A percentile compares a stretch with the other conserved stretches of the same genome.
Evolutionary conservation across 2,888 invertebrate genomes (phyloP).

Genomic region (Habrosyne pyritoides): DNA sequence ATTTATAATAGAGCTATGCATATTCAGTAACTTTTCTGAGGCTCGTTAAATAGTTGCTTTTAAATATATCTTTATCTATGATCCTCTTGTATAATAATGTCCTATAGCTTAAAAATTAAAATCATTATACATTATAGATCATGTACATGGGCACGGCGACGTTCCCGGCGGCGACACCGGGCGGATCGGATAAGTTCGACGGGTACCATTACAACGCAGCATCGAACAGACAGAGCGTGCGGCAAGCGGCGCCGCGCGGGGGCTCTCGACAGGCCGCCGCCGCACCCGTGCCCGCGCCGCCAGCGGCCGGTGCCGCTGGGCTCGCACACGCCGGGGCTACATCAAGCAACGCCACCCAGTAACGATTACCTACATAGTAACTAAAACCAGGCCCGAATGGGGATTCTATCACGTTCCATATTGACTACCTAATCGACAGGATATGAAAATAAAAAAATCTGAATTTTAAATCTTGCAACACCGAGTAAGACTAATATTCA

Average conservation of each 20-base stretch:
- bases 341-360: constrained; percentile 55
- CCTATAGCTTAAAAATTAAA: too few relatives aligned
- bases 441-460: background rate
- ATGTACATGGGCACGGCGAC: constrained; percentile 80
- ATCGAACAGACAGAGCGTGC: constrained; percentile 68
- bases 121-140: constrained; percentile 50
- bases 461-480: too few relatives aligned
- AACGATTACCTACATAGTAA: constrained; percentile 10
- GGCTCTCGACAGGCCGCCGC: constrained; percentile 30
- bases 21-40: too few relatives aligned
- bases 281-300: constrained; percentile 39
- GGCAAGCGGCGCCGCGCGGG: constrained; percentile 62
- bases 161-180: constrained; percentile 49
- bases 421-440: background rate
- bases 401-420: background rate
- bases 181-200: constrained; percentile 65
- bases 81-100: too few relatives aligned
- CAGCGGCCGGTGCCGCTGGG: constrained; percentile 52
- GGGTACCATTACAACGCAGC: constrained; percentile 81
- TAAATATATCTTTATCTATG: too few relatives aligned
- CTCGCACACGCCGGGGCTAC: constrained; percentile 34
- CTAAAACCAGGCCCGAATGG: background rate
- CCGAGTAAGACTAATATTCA: background rate
- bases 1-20: too few relatives aligned
- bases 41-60: too few relatives aligned